These are phyloP conservation scores for Cyclophora albipunctata DNA, from an alignment of 2,888 invertebrate species.

Conservation along the genomic window DNA sequence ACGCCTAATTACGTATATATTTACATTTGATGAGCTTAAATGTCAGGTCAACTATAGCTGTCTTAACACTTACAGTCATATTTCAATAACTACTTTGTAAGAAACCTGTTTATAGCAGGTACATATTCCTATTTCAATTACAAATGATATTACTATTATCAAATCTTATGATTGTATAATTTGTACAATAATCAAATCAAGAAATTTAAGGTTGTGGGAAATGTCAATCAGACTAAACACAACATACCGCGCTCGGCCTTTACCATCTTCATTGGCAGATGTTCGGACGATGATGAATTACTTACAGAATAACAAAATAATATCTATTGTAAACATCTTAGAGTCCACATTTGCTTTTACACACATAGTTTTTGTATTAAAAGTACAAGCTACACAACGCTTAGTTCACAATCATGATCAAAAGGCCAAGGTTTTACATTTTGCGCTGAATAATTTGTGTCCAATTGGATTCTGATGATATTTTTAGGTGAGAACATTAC, in stretches of 20 bases:
- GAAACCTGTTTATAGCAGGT: too few species aligned
- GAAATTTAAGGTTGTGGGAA: constrained; percentile 54
- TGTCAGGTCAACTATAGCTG: too few species aligned
- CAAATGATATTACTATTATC: neutral
- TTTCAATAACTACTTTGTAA: too few species aligned
- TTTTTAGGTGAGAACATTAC: constrained; percentile 35
- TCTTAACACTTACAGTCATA: too few species aligned
- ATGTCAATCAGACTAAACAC: constrained; percentile 40
- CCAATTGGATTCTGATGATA: constrained; percentile 61
- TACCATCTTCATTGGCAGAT: constrained; percentile 42
- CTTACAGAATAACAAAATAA: constrained; percentile 16
- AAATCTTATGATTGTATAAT: constrained; percentile 4
- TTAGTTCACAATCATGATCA: constrained; percentile 43
- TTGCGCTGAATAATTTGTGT: constrained; percentile 53
- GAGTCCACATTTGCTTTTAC: constrained; percentile 28
- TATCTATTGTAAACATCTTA: constrained; percentile 27
- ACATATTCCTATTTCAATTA: too few species aligned
- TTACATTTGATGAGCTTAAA: too few species aligned
- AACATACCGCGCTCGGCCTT: constrained; percentile 35
- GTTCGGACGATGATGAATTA: constrained; percentile 44
- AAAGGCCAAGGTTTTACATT: constrained; percentile 64
- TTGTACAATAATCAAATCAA: constrained; percentile 13
- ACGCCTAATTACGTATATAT: too few species aligned
- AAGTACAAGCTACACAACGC: constrained; percentile 36
- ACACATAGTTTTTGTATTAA: constrained; percentile 38